phyloP scores from a whole-genome alignment of 2,113 vertebrate genomes.

The Camarhynchus parvulus region DNA sequence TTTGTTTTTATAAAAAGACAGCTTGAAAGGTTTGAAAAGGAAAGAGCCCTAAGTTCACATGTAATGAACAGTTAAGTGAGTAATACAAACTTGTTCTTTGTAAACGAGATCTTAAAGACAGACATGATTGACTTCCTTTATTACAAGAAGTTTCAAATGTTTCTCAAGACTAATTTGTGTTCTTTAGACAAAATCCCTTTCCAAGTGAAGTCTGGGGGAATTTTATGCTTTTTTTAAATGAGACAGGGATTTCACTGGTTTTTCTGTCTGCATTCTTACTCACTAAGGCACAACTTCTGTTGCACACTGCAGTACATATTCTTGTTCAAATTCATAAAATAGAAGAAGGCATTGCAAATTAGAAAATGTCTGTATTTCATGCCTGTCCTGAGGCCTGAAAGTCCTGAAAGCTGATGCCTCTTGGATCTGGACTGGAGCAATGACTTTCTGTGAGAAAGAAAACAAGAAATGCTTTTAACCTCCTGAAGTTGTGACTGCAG shows the following conservation, averaged over 20 bases:
- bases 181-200: neutral
- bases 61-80: slow-evolving; percentile 74
- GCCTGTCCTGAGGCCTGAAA: slow-evolving; percentile 16
- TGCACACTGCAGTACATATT: neutral
- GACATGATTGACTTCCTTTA: slow-evolving; percentile 46
- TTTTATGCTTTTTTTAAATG: neutral
- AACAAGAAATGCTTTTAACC: slow-evolving; percentile 3
- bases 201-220: neutral
- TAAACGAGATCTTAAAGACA: slow-evolving; percentile 63
- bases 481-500: neutral
- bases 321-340: neutral
- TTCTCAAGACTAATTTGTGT: slow-evolving; percentile 12
- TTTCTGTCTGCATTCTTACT: neutral
- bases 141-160: slow-evolving; percentile 45
- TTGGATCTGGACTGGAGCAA: slow-evolving; percentile 7
- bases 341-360: slow-evolving; percentile 6
- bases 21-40: slow-evolving; percentile 68
- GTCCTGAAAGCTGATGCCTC: neutral
- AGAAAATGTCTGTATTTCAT: slow-evolving; percentile 58
- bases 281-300: neutral
- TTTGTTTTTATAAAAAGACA: slow-evolving; percentile 77
- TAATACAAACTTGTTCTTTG: slow-evolving; percentile 68
- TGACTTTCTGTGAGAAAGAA: neutral
- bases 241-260: neutral
- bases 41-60: slow-evolving; percentile 62